These are phyloP conservation scores for Prunella strophiata DNA, from an alignment of 2,797 vertebrate species.

Conservation along the genomic window DNA sequence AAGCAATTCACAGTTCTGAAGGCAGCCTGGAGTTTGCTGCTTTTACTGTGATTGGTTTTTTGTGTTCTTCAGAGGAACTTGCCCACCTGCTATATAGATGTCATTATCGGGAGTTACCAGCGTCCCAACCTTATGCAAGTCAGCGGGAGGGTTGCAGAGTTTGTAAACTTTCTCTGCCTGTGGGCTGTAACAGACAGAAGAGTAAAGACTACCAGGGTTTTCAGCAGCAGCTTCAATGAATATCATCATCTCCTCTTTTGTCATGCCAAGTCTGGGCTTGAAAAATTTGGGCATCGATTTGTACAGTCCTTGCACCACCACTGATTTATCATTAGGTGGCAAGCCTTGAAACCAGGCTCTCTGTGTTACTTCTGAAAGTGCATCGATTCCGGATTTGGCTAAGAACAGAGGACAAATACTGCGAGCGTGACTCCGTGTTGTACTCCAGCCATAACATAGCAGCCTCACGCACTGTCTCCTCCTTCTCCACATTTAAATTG, in stretches of 20 bases:
- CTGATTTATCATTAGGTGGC: conserved; percentile 96
- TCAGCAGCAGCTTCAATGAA: conserved; percentile 94
- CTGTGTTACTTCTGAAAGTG: conserved; percentile 97
- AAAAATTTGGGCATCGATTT: conserved; percentile 99
- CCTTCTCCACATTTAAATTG: conserved; percentile 98
- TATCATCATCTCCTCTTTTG: conserved; percentile 99
- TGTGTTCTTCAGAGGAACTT: conserved; percentile 89
- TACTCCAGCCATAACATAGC: conserved; percentile 98
- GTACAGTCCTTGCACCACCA: conserved; percentile 98
- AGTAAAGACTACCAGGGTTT: conserved; percentile 81
- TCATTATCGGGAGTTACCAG: conserved; percentile 97
- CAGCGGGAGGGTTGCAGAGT: conserved; percentile 90
- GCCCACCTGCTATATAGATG: conserved; percentile 95
- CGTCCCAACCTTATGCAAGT: conserved; percentile 93
- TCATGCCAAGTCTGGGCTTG: conserved; percentile 97
- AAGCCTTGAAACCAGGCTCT: conserved; percentile 98
- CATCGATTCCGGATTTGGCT: conserved; percentile 98
- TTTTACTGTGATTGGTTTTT: conserved; percentile 90
- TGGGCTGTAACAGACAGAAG: conserved; percentile 96
- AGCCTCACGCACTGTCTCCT: conserved; percentile 97
- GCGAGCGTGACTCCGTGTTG: conserved; percentile 94
- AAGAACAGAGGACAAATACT: conserved; percentile 96
- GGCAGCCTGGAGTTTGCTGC: conserved; percentile 88
- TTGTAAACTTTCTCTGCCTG: conserved; percentile 99
- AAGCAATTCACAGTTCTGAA: conserved; percentile 96